Conservation (phyloP, 2,113 vertebrate species). For the Actenoides lindsayi region DNA sequence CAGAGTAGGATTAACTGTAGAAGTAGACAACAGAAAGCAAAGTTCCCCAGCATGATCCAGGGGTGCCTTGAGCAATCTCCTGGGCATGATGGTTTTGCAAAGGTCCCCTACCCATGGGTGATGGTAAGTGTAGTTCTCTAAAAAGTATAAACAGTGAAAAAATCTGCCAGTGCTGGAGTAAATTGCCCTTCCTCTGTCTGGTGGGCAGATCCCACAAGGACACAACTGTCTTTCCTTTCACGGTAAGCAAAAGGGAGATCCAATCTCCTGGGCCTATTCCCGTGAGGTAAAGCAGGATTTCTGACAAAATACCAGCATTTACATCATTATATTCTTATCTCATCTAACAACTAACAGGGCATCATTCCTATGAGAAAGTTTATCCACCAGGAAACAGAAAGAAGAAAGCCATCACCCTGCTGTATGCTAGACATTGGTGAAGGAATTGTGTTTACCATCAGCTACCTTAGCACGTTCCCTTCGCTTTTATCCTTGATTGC, state of each 20-base stretch:
- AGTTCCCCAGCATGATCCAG: background rate
- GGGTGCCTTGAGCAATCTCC: background rate
- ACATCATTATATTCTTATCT: background rate
- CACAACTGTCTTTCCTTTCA: background rate
- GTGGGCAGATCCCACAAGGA: background rate
- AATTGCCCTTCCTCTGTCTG: background rate
- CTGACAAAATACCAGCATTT: background rate
- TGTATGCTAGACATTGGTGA: background rate
- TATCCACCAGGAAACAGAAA: background rate
- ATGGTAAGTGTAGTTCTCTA: background rate
- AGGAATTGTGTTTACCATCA: background rate
- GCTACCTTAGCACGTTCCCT: background rate
- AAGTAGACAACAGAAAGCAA: background rate
- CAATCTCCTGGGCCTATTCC: background rate
- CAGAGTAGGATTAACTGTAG: background rate
- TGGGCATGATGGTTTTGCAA: rapidly evolving
- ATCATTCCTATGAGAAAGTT: background rate
- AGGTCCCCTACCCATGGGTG: background rate
- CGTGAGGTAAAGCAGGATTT: background rate
- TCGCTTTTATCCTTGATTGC: background rate
- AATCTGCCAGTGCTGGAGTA: background rate
- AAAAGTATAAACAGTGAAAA: background rate
- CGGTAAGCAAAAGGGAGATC: background rate
- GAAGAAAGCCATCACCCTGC: background rate
- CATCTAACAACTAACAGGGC: background rate